Conservation (phyloP, 92 coral and sea anemone species). For the Meandrina meandrites region DNA sequence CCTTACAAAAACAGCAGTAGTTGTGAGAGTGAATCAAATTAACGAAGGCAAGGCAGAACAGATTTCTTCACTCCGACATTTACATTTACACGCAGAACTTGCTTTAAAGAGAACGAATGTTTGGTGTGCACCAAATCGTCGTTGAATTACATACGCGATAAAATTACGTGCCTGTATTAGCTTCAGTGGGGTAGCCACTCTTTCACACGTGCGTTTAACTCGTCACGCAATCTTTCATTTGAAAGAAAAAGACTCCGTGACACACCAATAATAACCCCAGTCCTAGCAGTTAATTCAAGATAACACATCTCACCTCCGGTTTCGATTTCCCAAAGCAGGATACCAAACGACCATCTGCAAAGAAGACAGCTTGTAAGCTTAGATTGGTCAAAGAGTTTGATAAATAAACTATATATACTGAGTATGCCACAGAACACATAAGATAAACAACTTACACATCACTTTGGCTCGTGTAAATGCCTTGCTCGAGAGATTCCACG, state of each 20-base stretch:
- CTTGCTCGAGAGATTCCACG: slow-evolving; percentile 77
- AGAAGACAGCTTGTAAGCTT: not conserved
- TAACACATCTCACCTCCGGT: slow-evolving; percentile 74
- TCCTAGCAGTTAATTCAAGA: not conserved
- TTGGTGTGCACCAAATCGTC: not conserved
- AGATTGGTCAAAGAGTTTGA: not conserved
- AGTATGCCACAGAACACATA: not conserved
- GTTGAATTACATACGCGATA: not conserved
- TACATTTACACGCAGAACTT: too few species aligned
- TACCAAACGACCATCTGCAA: slow-evolving; percentile 90
- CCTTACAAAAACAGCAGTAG: not conserved
- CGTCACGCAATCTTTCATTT: not conserved
- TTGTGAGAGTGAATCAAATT: not conserved
- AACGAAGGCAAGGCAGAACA: not conserved
- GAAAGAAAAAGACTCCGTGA: not conserved
- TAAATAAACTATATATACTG: not conserved
- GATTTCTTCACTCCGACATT: not conserved
- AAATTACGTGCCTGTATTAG: not conserved
- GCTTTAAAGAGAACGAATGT: not conserved
- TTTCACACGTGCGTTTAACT: not conserved
- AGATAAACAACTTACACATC: slow-evolving; percentile 74
- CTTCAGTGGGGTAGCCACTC: not conserved
- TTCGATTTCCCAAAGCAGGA: slow-evolving; percentile 91
- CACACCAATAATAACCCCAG: not conserved
- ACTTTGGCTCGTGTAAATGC: slow-evolving; percentile 80